Evolutionary conservation across 1,140 invertebrate genomes (phyloP), one percentile per base, ranked within the genome.

Genomic region (Cydia amplana): DNA sequence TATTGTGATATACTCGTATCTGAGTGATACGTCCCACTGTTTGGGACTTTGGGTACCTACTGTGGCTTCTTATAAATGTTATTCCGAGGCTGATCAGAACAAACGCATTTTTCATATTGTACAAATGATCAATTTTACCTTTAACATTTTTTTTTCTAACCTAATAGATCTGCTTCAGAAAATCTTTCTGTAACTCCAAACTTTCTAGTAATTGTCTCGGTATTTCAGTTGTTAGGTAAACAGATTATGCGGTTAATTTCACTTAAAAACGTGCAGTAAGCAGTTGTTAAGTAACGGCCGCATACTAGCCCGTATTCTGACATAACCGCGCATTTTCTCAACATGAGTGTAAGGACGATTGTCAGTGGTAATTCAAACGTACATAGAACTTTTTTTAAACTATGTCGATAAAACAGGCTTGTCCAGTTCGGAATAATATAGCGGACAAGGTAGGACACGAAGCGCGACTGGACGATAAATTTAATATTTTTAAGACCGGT

Each of bases 211-310:
- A 60, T 60, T 60, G 55, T 60, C 51, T 23, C 51, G 51, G 5
- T 23, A 60, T 23, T 60, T 60, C 55, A 60, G 55, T 60, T 23
- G 55, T 60, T 60, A 60, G 55, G 55, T 60, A 60, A 60, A 60
- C 55, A 60, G 55, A 60, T 60, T 60, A 60, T 60, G 55, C 55
- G 55, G 55, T 60, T 3, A 60, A 60, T 60, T 60, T 60, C 55
- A 23, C 55, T 60, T 23, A 60, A 60, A 20, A 60, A 60, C 55
- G 20, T 60, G 55, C 51, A 60, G 55, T 60, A 23, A 60, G 9
- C 55, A 60, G 55, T 40, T 10, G 36, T 60, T 60, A 60, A 23
- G 20, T 60, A 60, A 60, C 55, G 36, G 36, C 46, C 10, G n/a
- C 20, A 60, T 60, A 60, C 55, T 60, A n/a, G 20, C 55, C 55